Evolutionary conservation across 2,888 invertebrate genomes (phyloP), one percentile per base, ranked within the genome.

Genomic region (Cephus pulcher): DNA sequence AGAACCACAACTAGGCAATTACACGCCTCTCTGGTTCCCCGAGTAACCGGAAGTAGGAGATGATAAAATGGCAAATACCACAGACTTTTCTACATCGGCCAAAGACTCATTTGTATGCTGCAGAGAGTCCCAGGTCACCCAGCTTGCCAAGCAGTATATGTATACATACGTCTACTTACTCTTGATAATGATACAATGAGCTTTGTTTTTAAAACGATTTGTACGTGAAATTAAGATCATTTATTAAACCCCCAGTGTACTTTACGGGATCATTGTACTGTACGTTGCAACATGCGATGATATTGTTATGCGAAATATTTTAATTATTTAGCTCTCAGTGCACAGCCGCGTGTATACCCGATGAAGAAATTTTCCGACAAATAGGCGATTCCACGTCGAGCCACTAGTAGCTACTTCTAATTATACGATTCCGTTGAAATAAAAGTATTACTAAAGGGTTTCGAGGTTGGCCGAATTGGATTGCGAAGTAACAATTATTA

Each of bases 261-360:
- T 80, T 80, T 82, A 80, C 75, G 76, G 34, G 70, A 74, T 76
- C 78, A 74, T 75, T 76, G 68, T 23, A 69, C 73, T 76, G 68
- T 34, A 77, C 11, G 40, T 40, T 40, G 40, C 6, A 33, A 30
- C 70, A 33, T 34, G 77, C 82, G 82, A 87, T 84, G 80, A 81
- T 83, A 85, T 84, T 86, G 84, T 85, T 84, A 87, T 85, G 88
- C 82, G 85, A 88, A 87, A 87, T 77, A 81, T 80, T 85, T 85
- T 86, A 87, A 87, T 87, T 86, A 87, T 87, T 86, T 84, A 88
- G 80, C 15, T 15, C 12, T 12, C 37, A 40, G 15, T 15, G 40
- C 15, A 15, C 40, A 40, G 4, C 4, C 12, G 40, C 40, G 15
- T 15, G 40, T 40, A 40, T 40, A 40, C 6, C 15, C 4, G 4